Percentiles rank a stretch among this genome's conserved stretches.
Evolutionary conservation across 2,113 vertebrate species (phyloP).

Genomic region (Ophthalmotilapia sp.): DNA sequence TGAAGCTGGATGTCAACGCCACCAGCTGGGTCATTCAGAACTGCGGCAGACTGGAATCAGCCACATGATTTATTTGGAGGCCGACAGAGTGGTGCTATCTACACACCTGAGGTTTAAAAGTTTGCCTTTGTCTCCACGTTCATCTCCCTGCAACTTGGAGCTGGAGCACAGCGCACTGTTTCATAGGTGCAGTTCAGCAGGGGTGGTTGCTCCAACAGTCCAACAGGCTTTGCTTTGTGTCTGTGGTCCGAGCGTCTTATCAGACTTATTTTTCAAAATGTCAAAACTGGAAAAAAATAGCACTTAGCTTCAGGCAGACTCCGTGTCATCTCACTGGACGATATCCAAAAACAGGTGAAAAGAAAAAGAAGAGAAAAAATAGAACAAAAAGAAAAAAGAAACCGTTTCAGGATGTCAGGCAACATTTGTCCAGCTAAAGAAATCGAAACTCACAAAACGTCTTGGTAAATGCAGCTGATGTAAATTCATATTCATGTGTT

Average conservation of each 20-base stretch:
- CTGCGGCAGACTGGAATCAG: background rate
- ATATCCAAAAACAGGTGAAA: background rate
- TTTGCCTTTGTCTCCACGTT: background rate
- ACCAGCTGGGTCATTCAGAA: constrained; percentile 59
- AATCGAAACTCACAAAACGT: background rate
- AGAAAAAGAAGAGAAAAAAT: background rate
- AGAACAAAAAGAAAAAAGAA: background rate
- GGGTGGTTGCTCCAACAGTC: background rate
- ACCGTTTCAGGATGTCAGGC: background rate
- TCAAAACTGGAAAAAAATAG: background rate
- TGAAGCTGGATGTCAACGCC: constrained; percentile 63
- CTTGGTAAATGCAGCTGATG: background rate
- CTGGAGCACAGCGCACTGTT: background rate
- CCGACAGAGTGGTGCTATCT: background rate
- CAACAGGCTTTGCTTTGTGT: background rate
- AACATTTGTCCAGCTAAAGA: background rate
- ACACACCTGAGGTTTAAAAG: background rate
- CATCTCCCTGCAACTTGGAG: background rate
- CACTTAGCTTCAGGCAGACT: background rate
- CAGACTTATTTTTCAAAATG: background rate
- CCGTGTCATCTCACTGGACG: background rate
- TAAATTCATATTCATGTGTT: background rate
- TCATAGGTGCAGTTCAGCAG: background rate
- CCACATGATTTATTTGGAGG: background rate
- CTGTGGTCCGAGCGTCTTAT: background rate